These are phyloP conservation scores for Hypercompe scribonia DNA, from an alignment of 2,888 invertebrate genomes.

Conservation along the genomic window DNA sequence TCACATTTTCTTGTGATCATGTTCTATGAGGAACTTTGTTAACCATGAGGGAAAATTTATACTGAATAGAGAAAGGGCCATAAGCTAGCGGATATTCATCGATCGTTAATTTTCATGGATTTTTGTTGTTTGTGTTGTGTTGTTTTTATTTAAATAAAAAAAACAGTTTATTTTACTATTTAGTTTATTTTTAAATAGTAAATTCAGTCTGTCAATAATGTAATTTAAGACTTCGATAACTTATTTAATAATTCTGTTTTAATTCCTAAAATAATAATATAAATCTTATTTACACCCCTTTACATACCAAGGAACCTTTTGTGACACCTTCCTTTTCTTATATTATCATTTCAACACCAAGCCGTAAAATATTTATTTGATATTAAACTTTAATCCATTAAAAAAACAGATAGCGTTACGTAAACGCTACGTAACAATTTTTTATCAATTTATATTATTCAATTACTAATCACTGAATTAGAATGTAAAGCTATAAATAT, in stretches of 20 bases:
- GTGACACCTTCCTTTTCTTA: background rate
- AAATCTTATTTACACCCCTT: too few relatives aligned
- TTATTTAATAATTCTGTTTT: too few relatives aligned
- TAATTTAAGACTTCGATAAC: too few relatives aligned
- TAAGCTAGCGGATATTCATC: slow-evolving; percentile 1
- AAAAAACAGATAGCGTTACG: background rate
- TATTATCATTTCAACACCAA: background rate
- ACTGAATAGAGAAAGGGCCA: background rate
- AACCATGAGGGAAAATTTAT: slow-evolving; percentile 20
- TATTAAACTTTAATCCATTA: background rate
- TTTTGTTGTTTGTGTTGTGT: background rate
- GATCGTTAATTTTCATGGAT: background rate
- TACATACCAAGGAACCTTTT: too few relatives aligned
- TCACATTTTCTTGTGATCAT: slow-evolving; percentile 28
- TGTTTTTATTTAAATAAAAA: background rate
- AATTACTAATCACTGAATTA: background rate
- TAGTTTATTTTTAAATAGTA: background rate
- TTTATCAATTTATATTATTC: background rate
- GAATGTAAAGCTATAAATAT: background rate
- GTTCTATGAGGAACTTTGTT: slow-evolving; percentile 23
- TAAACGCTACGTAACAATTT: background rate
- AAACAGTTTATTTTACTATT: background rate
- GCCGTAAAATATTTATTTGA: background rate
- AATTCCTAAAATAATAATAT: too few relatives aligned
- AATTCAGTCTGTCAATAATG: too few relatives aligned